Percentiles rank a stretch among this genome's conserved stretches.
phyloP scores from a whole-genome alignment of 92 coral and sea anemone genomes.

The Bergia puertoricense region DNA sequence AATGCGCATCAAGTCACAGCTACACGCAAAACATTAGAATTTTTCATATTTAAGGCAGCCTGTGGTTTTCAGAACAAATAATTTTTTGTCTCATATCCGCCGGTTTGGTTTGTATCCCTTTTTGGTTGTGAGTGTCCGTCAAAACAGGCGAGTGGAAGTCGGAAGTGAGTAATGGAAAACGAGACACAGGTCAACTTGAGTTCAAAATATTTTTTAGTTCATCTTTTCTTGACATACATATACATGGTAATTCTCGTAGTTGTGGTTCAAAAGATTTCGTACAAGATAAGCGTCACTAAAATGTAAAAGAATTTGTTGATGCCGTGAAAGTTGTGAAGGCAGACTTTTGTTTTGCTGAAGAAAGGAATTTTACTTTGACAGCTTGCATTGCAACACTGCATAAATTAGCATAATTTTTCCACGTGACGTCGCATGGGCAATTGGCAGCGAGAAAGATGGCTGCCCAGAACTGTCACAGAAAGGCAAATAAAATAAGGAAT shows the following conservation, averaged over 20 bases:
- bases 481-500: constrained; percentile 88
- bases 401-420: constrained; percentile 57
- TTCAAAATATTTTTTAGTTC: constrained; percentile 9
- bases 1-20: not conserved
- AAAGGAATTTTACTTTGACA: not conserved
- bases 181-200: not conserved
- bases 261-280: not conserved
- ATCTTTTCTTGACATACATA: not conserved
- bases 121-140: constrained; percentile 15
- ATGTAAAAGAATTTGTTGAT: not conserved
- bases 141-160: constrained; percentile 32
- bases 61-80: constrained; percentile 3
- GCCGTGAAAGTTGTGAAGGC: not conserved
- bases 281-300: not conserved
- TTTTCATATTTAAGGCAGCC: not conserved
- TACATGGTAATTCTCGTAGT: not conserved
- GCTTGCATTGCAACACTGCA: constrained; percentile 44
- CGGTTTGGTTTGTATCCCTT: constrained; percentile 1
- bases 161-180: constrained; percentile 43
- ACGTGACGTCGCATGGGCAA: constrained; percentile 90
- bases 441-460: constrained; percentile 71
- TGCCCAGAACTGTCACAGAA: constrained; percentile 92
- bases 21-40: not conserved
- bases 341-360: not conserved
- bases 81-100: constrained; percentile 20